phyloP scores from a whole-genome alignment of 2,888 invertebrate species.

The Seira ritae region DNA sequence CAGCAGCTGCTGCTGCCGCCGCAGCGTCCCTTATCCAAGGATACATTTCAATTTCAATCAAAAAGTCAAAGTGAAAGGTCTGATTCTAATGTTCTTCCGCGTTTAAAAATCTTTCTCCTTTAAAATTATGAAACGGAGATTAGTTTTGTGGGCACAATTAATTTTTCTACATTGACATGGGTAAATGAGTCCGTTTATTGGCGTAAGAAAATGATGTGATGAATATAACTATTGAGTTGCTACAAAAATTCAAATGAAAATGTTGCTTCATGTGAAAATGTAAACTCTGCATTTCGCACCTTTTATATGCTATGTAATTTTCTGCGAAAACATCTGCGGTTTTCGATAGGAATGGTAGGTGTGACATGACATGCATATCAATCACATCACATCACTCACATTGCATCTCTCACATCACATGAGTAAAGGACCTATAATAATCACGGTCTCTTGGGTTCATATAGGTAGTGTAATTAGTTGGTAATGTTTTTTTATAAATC shows the following conservation, averaged over 20 bases:
- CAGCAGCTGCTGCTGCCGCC: conserved; percentile 71
- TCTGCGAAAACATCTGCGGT: neutral
- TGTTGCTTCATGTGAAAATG: too few relatives aligned
- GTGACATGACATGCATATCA: conserved; percentile 25
- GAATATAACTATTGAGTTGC: conserved; percentile 13
- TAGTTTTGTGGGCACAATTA: too few relatives aligned
- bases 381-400: too few relatives aligned
- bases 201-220: conserved; percentile 23
- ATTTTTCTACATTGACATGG: too few relatives aligned
- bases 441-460: too few relatives aligned
- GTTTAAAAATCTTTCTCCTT: conserved; percentile 27
- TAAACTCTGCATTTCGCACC: conserved; percentile 54
- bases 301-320: conserved; percentile 41
- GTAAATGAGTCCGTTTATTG: conserved; percentile 46
- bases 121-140: too few relatives aligned
- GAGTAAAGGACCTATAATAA: too few relatives aligned
- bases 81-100: conserved; percentile 56
- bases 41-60: conserved; percentile 72
- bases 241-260: too few relatives aligned
- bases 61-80: conserved; percentile 59
- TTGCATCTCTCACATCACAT: too few relatives aligned
- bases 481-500: conserved; percentile 14
- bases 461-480: conserved; percentile 30
- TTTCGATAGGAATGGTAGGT: neutral
- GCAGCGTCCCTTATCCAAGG: conserved; percentile 73